Conservation (phyloP, 1,140 invertebrate species). For the Diachasmimorpha longicaudata region DNA sequence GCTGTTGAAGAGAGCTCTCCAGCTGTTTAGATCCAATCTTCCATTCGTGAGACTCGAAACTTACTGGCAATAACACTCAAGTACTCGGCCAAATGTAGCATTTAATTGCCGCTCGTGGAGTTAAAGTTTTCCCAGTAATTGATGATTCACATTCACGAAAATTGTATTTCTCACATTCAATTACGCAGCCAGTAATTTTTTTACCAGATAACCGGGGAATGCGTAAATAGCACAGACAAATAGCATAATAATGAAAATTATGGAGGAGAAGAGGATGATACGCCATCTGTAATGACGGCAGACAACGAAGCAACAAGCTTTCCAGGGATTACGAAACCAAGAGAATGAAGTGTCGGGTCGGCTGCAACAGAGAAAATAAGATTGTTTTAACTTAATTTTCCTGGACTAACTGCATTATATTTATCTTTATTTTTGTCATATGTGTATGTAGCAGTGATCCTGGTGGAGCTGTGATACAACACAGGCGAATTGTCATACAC, state of each 20-base stretch:
- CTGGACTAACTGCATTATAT: not conserved
- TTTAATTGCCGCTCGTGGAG: not conserved
- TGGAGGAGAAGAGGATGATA: slow-evolving; percentile 52
- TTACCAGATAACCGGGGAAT: slow-evolving; percentile 63
- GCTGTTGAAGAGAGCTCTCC: not conserved
- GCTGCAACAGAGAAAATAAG: slow-evolving; percentile 54
- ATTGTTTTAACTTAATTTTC: slow-evolving; percentile 24
- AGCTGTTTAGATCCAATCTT: not conserved
- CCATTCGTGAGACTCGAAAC: not conserved
- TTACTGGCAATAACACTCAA: not conserved
- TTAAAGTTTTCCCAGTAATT: not conserved
- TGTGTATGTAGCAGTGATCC: not conserved
- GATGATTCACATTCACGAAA: not conserved
- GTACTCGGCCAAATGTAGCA: not conserved
- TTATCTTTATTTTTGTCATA: not conserved
- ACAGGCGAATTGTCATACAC: too few species aligned
- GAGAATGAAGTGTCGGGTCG: slow-evolving; percentile 69
- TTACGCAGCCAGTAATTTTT: slow-evolving; percentile 60
- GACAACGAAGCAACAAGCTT: slow-evolving; percentile 63
- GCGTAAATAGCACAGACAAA: slow-evolving; percentile 60
- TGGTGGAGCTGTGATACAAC: not conserved
- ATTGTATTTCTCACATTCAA: not conserved
- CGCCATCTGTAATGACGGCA: slow-evolving; percentile 64
- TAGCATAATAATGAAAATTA: slow-evolving; percentile 52
- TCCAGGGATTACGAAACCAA: slow-evolving; percentile 68